Evolutionary conservation across 30 jellyfish, hydroid and myxozoan genomes (phyloP), one percentile per base, ranked within the genome.

Genomic region (Aurelia sp.): DNA sequence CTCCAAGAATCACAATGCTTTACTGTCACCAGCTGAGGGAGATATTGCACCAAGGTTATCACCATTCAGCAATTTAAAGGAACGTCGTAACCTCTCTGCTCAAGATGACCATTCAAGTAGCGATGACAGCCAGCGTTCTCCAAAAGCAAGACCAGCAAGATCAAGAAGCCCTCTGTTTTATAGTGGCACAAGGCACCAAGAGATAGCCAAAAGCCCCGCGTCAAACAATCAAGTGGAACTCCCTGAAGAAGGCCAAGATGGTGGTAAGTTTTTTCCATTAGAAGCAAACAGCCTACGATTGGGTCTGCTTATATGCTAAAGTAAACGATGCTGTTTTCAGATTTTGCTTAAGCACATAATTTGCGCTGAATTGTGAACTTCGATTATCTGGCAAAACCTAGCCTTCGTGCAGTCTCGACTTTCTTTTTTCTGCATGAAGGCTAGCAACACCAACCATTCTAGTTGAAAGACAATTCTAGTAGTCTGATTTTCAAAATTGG

Each of bases 101-200:
- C 78, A 76, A 41, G 96, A 81, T 12, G 89, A 78, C 55, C 41
- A 67, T 31, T 87, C 96, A 41, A 87, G 96, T 67, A 78, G 89
- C 71, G 89, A 78, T 24, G 96, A 78, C 13, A 60, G 82, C 5
- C 48, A 50, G 11, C 81, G 60, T 9, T 72, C 87, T 47, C 80
- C 33, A 44, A 53, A 51, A 50, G 22, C 84, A 57, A 53, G 74
- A 38, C 50, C 74, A 16, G 58, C 91, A 0, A 76, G 76, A 47
- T 35, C 86, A 53, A 87, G 61, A 40, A 90, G 92, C 60, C 97
- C 97, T 48, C 78, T 90, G 62, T 12, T 90, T 30, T 82, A 68
- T 48, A 78, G 96, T 22, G 91, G 97, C 4, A 81, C 76, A 57
- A 90, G 97, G 60, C 21, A 72, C 12, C 76, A 50, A 48, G 96